These are phyloP conservation scores for Noctua comes DNA, from an alignment of 2,888 invertebrate genomes.

Conservation along the genomic window DNA sequence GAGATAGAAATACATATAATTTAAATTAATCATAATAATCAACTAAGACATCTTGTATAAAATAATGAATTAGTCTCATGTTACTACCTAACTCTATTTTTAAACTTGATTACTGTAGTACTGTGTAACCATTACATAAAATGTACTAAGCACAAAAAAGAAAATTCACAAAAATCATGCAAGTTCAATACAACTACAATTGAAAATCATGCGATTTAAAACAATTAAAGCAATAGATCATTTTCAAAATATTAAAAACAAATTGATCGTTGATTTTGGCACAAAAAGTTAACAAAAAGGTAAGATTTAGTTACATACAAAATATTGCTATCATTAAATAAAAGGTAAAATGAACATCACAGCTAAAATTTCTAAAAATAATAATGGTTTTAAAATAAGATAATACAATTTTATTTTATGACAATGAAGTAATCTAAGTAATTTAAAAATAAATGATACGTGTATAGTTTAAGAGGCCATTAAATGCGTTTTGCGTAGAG, in stretches of 20 bases:
- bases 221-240: constrained; percentile 46
- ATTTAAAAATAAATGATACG: constrained; percentile 1
- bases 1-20: too few species aligned
- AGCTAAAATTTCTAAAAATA: constrained; percentile 63
- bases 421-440: constrained; percentile 15
- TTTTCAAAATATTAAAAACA: constrained; percentile 33
- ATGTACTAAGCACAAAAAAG: constrained; percentile 15
- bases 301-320: constrained; percentile 43
- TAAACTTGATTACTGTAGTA: not conserved
- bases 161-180: constrained; percentile 45
- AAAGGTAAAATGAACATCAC: constrained; percentile 71
- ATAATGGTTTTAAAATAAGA: constrained; percentile 30
- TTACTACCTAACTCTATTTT: constrained; percentile 7
- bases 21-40: not conserved
- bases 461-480: constrained; percentile 31
- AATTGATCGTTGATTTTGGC: constrained; percentile 64
- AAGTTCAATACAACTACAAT: constrained; percentile 31
- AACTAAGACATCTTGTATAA: not conserved
- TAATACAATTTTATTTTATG: constrained; percentile 11
- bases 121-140: not conserved
- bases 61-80: constrained; percentile 21
- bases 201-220: constrained; percentile 54
- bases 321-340: constrained; percentile 59
- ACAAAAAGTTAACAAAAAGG: constrained; percentile 43
- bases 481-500: constrained; percentile 44